Conservation (phyloP, 2,888 invertebrate genomes). For the Rosalia funebris region DNA sequence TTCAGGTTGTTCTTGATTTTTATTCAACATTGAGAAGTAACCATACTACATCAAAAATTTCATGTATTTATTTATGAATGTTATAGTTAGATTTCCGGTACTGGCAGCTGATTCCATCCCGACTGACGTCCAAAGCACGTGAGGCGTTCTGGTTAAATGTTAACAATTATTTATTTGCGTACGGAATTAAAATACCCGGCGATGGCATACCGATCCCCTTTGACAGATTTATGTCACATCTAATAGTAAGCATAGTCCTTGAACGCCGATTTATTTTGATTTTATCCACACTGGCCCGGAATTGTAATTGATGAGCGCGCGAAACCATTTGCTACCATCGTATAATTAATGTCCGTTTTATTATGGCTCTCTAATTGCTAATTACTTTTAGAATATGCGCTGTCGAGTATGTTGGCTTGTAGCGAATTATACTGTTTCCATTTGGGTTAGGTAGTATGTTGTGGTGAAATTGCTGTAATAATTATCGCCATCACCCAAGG, state of each 20-base stretch:
- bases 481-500: no score
- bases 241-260: slow-evolving; percentile 29
- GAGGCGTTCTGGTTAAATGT: slow-evolving; percentile 43
- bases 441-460: no score
- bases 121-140: slow-evolving; percentile 34
- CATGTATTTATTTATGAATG: neutral
- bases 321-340: slow-evolving; percentile 21
- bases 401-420: no score
- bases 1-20: no score
- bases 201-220: slow-evolving; percentile 39
- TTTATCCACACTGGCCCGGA: slow-evolving; percentile 24
- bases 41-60: no score
- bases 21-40: no score
- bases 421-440: no score
- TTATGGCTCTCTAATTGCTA: no score
- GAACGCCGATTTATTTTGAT: slow-evolving; percentile 30
- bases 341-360: slow-evolving; percentile 18
- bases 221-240: slow-evolving; percentile 28
- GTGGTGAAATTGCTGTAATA: no score
- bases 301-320: slow-evolving; percentile 28
- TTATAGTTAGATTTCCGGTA: neutral
- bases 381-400: slow-evolving; percentile 9
- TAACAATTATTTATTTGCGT: slow-evolving; percentile 52
- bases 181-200: slow-evolving; percentile 48
- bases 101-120: slow-evolving; percentile 7